Base-by-base conservation (phyloP, 30 jellyfish, hydroid and myxozoan genomes). In the Mastigias papua region DNA sequence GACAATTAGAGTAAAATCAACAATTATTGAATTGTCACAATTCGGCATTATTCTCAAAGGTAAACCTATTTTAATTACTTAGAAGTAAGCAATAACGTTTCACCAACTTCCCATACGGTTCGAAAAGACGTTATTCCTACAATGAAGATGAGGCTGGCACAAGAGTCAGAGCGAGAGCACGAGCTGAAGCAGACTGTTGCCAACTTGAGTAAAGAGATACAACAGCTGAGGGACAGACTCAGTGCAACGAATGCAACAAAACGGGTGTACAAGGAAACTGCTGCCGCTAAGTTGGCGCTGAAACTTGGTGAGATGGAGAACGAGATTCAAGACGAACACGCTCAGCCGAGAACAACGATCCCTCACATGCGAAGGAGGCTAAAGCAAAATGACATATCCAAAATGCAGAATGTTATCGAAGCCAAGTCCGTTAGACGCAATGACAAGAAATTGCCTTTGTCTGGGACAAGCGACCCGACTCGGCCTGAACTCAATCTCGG, bases 291-390 rank as follows among this genome's bases (percentile, higher is more conserved):
- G 21, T 51, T 83, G 60, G 93, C 93, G 9, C 60, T 83, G 73
- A 83, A 83, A 63, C 86, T 83, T 22, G 93, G 93, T 17, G 86
- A 57, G 1, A 83, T 83, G 93, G 93, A 83, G 61, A 82, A 69
- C 11, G 78, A 58, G 25, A 73, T 33, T 10, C 37, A 23, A 2
- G 78, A 0, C 6, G 78, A 58, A 31, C 54, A 20, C 13, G 88
- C 78, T 13, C 30, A 78, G 30, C 35, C 65, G 61, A 78, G 88
- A 34, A 72, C 54, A 16, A 15, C 33, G 20, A 83, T 83, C 29
- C 93, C 93, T 2, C 93, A 72, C 80, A 83, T 83, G 93, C 86
- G 63, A 21, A 83, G n/a, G 26, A 72, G 28, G 48, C 57, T 66
- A 21, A 83, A 83, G 42, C 48, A 67, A 51, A 72, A 31, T 34